phyloP scores from a whole-genome alignment of 2,888 invertebrate genomes.

The Dastarcus helophoroides region DNA sequence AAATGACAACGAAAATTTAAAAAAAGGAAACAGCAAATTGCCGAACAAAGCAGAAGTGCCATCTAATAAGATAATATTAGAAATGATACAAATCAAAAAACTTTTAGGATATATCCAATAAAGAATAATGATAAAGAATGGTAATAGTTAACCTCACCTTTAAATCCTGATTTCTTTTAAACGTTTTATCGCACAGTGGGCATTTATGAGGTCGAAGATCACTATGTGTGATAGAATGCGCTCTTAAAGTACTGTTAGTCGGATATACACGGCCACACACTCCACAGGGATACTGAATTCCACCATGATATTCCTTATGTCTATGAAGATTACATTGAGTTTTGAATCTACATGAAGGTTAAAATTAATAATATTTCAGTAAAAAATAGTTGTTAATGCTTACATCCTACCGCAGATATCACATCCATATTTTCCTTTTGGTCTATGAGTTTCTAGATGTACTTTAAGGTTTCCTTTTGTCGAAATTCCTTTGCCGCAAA shows the following conservation, averaged over 20 bases:
- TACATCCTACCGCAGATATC: constrained; percentile 57
- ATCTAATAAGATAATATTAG: too few relatives aligned
- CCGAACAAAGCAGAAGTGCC: too few relatives aligned
- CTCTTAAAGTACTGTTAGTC: constrained; percentile 53
- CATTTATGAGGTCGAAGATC: constrained; percentile 57
- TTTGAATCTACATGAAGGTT: constrained; percentile 45
- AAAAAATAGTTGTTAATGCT: constrained; percentile 28
- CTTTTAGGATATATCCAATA: background rate
- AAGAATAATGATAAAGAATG: too few relatives aligned
- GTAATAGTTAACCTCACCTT: constrained; percentile 40
- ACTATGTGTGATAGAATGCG: constrained; percentile 60
- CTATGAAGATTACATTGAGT: constrained; percentile 50
- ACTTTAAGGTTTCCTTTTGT: constrained; percentile 51
- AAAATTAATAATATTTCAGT: constrained; percentile 3
- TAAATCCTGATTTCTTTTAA: constrained; percentile 62
- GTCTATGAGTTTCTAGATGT: constrained; percentile 52
- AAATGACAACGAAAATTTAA: too few relatives aligned
- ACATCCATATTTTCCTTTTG: constrained; percentile 50
- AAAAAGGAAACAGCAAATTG: too few relatives aligned
- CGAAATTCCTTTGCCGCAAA: constrained; percentile 50
- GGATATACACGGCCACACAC: constrained; percentile 61
- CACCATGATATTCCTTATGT: constrained; percentile 52
- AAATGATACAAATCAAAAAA: too few relatives aligned
- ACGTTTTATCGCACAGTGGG: constrained; percentile 56
- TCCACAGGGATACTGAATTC: constrained; percentile 47